These are phyloP conservation scores for Ochlodes sylvanus DNA, from an alignment of 2,888 invertebrate genomes.

Conservation along the genomic window DNA sequence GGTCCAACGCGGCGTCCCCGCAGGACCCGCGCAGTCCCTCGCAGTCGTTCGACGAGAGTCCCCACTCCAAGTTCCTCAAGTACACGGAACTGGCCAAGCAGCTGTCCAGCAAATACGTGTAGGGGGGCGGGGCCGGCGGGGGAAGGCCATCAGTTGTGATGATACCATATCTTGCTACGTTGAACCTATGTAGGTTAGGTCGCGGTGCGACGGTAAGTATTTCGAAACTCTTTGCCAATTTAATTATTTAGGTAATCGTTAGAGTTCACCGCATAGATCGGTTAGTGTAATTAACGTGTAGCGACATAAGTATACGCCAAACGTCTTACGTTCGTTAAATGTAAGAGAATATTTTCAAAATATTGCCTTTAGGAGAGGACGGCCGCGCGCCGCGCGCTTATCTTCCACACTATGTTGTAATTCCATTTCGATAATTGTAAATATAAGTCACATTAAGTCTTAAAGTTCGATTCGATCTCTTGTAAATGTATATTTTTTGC, in stretches of 20 bases:
- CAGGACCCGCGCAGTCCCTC: conserved; percentile 86
- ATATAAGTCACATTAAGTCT: conserved; percentile 83
- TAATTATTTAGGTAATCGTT: conserved; percentile 83
- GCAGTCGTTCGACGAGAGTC: conserved; percentile 93
- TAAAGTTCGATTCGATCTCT: conserved; percentile 84
- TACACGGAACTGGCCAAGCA: conserved; percentile 99
- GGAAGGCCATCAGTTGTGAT: conserved; percentile 85
- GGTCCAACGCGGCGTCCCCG: conserved; percentile 77
- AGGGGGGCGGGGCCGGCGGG: conserved; percentile 77
- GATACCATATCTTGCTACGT: conserved; percentile 91
- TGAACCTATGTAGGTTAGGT: conserved; percentile 81
- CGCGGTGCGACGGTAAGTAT: conserved; percentile 82
- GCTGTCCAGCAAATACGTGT: conserved; percentile 98
- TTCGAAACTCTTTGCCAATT: conserved; percentile 85
- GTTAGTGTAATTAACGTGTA: conserved; percentile 83
- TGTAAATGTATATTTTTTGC: conserved; percentile 84
- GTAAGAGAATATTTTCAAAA: conserved; percentile 83
- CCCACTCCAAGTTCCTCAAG: conserved; percentile 98
- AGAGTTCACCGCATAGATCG: conserved; percentile 82
- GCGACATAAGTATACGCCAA: conserved; percentile 85
- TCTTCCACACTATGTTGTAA: conserved; percentile 81
- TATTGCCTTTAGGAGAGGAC: conserved; percentile 81
- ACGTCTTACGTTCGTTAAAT: conserved; percentile 83
- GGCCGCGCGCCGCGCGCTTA: conserved; percentile 66
- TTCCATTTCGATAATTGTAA: conserved; percentile 84